phyloP scores from a whole-genome alignment of 2,113 vertebrate species.

The Seriola dumerili region DNA sequence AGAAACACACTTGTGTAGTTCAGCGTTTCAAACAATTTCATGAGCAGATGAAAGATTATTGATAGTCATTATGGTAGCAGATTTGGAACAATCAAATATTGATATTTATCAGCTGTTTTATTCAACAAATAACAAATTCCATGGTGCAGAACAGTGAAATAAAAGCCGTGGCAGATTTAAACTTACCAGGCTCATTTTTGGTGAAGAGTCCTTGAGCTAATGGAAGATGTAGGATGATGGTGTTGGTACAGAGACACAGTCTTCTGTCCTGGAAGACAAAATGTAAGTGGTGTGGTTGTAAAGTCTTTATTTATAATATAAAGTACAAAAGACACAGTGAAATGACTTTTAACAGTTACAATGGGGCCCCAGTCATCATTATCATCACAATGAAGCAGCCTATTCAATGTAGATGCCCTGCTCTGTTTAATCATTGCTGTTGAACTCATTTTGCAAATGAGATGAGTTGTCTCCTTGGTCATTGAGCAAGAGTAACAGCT shows the following conservation, averaged over 20 bases:
- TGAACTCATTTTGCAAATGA: background rate
- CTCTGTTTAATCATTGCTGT: conserved; percentile 13
- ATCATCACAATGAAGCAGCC: background rate
- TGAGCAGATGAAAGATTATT: background rate
- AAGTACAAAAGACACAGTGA: background rate
- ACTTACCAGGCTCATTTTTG: conserved; percentile 63
- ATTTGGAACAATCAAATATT: background rate
- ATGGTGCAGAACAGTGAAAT: background rate
- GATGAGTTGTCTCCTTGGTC: background rate
- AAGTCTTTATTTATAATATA: background rate
- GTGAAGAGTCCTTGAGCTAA: conserved; percentile 20
- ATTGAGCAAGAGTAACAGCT: background rate
- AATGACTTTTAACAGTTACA: too few species aligned
- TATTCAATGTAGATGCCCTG: background rate
- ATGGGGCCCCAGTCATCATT: conserved; percentile 3
- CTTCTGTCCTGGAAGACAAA: conserved; percentile 5
- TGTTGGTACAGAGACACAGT: background rate
- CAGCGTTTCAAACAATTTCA: conserved; percentile 1
- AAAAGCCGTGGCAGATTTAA: background rate
- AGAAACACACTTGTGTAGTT: conserved; percentile 5
- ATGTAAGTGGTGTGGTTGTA: background rate
- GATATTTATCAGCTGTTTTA: background rate
- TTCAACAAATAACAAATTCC: too few species aligned
- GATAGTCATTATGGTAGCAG: background rate
- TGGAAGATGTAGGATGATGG: background rate